Evolutionary conservation across 2,113 vertebrate species (phyloP).

Genomic region (Ploceus nigricollis): DNA sequence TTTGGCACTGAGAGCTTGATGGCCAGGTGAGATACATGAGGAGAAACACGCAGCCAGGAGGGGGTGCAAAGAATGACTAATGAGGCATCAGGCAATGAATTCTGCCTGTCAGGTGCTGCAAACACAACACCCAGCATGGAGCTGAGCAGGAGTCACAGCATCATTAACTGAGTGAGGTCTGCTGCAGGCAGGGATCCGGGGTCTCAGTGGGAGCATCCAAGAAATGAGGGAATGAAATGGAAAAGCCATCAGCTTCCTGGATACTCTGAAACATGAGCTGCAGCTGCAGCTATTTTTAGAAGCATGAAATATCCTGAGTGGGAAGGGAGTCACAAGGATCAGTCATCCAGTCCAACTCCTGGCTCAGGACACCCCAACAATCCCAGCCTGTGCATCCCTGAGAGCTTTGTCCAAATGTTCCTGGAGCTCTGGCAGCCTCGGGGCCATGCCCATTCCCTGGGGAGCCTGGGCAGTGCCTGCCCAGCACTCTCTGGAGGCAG

Average conservation of each 20-base stretch:
- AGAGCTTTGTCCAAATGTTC: accelerated
- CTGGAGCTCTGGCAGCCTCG: neutral
- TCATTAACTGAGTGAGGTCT: neutral
- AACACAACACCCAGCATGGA: neutral
- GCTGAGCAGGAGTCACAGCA: neutral
- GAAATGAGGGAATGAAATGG: neutral
- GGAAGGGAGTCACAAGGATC: neutral
- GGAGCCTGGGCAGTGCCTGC: neutral
- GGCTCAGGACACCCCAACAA: neutral
- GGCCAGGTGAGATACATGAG: neutral
- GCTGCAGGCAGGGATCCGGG: neutral
- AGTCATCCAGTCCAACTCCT: neutral
- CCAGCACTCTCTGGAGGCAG: neutral
- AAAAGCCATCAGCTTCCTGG: neutral
- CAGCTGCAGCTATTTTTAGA: neutral
- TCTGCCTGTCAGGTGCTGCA: neutral
- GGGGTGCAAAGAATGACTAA: neutral
- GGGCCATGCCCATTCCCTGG: neutral
- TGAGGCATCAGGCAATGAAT: neutral
- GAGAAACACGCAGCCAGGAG: neutral
- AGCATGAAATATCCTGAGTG: neutral
- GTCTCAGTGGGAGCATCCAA: neutral
- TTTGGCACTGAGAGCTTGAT: neutral
- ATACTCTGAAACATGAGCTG: neutral
- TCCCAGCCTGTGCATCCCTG: neutral